A percentile compares a stretch with the other conserved stretches of the same genome.
These are phyloP conservation scores for Eutolmus rufibarbis DNA, from an alignment of 2,888 invertebrate genomes.

Conservation along the genomic window DNA sequence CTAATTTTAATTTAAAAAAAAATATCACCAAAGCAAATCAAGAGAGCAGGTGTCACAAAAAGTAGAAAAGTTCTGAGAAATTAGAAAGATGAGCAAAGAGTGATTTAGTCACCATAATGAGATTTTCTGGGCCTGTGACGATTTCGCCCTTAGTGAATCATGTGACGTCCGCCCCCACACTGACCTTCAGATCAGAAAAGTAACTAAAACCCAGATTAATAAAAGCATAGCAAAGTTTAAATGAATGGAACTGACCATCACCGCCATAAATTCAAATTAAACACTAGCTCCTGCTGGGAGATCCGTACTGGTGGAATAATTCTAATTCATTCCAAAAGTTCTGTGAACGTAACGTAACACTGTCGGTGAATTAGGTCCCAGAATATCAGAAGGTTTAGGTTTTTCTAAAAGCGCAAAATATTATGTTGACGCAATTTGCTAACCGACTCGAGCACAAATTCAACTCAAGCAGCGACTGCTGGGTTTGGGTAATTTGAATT, in stretches of 20 bases:
- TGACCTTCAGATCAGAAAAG: neutral
- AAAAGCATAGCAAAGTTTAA: neutral
- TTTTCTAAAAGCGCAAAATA: neutral
- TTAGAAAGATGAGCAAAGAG: neutral
- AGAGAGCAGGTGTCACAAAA: neutral
- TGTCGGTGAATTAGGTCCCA: neutral
- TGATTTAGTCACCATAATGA: neutral
- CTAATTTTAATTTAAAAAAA: neutral
- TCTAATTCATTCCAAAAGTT: neutral
- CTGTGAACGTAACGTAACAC: neutral
- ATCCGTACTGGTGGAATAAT: neutral
- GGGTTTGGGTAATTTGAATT: neutral
- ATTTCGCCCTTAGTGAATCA: neutral
- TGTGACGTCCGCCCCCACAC: neutral
- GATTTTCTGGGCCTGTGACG: neutral
- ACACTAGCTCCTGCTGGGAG: neutral
- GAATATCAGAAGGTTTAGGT: neutral
- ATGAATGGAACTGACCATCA: neutral
- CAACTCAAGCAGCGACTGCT: neutral
- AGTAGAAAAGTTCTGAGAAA: neutral
- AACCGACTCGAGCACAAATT: neutral
- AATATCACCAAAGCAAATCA: neutral
- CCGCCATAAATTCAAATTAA: neutral
- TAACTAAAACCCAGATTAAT: neutral
- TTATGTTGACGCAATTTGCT: neutral